Base-by-base conservation (phyloP, 2,797 vertebrate species). In the Anniella stebbinsi region DNA sequence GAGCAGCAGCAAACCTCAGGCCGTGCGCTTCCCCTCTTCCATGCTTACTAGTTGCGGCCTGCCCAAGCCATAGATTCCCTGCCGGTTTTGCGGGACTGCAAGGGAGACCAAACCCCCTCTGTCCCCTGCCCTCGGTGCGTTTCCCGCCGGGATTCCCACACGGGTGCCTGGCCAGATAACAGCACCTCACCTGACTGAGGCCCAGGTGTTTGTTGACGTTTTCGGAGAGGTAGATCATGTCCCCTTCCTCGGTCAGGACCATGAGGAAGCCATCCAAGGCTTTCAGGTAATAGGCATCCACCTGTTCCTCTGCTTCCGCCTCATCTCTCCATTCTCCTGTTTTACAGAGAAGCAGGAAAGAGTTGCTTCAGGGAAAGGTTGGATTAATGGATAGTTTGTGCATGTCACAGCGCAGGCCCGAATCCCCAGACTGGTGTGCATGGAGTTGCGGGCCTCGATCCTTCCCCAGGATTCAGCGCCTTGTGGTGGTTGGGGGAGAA, bases 191-290 rank as follows among this genome's bases (percentile, higher is more conserved):
- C 97, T 98, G 97, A 5, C 97, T 96, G 95, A 98, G 97, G 89
- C 98, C 98, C 60, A 98, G 96, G 94, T 98, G 97, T 84, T 96
- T 98, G 97, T 94, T 98, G 96, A 99, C 98, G 30, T 97, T 98
- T 51, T 99, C 98, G 0, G 98, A 98, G 94, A 99, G 97, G 94
- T 97, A 99, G 93, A 98, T 97, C 96, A 98, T 97, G 96, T 98
- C 98, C 28, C 98, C 98, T 83, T 98, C 98, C 21, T 97, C 97
- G 0, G 97, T 98, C 94, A 98, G 93, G 94, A 98, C 98, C 98
- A 98, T 97, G 93, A 98, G 90, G 93, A 99, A 99, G 17, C 98
- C 98, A 0, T 97, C 97, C 92, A 98, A 91, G 2, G 97, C 97
- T 91, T 98, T 97, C 91, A 98, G 97, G 92, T 98, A 98, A 94